Percentiles rank a stretch among this genome's conserved stretches.
Evolutionary conservation across 2,888 invertebrate species (phyloP).

Genomic region (Erpobdella octoculata): DNA sequence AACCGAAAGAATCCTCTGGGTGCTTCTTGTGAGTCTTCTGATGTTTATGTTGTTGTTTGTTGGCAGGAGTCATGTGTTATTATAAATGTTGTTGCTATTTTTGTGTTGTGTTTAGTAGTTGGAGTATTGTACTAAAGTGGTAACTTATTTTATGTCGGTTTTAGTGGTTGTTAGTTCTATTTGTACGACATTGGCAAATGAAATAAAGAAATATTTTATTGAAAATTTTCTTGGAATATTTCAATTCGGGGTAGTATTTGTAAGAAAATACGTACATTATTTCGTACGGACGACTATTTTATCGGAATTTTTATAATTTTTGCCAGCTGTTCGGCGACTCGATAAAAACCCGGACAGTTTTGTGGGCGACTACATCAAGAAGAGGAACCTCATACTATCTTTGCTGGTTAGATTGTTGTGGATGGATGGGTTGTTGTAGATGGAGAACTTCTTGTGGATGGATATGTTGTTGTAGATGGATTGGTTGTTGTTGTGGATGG

Average conservation of each 20-base stretch:
- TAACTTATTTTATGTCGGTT: too few species aligned
- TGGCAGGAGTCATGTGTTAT: background rate
- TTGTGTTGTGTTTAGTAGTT: too few species aligned
- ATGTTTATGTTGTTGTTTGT: conserved; percentile 2
- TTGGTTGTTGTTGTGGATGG: too few species aligned
- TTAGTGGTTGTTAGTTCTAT: too few species aligned
- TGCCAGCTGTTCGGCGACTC: conserved; percentile 13
- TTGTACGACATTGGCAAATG: background rate
- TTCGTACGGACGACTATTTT: too few species aligned
- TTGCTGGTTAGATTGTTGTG: conserved; percentile 66
- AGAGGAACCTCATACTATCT: conserved; percentile 84
- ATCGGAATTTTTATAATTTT: background rate
- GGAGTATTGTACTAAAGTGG: too few species aligned
- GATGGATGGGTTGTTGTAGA: background rate
- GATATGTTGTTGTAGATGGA: background rate
- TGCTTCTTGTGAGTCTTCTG: background rate
- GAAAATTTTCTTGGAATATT: background rate
- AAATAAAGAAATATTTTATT: background rate
- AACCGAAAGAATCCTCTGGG: conserved; percentile 39
- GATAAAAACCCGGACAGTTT: conserved; percentile 56
- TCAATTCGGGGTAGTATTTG: background rate
- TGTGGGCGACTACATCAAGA: conserved; percentile 87
- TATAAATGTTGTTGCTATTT: background rate
- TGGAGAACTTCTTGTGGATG: background rate
- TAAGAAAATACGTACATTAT: background rate